Conservation (phyloP, 2,113 vertebrate species). For the Sterrhoptilus dennistouni region DNA sequence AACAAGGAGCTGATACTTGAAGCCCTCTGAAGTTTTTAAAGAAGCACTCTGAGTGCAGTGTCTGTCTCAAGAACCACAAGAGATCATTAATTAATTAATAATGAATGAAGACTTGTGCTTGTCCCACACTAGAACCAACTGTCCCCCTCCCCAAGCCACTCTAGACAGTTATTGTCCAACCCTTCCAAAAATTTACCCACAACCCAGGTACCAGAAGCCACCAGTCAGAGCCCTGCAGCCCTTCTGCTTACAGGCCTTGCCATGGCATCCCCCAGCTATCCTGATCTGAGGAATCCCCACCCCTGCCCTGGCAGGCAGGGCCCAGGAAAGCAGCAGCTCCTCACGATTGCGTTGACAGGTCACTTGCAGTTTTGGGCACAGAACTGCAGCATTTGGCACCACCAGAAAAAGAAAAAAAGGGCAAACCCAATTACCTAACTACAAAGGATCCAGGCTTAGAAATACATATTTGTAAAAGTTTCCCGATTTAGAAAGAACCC, state of each 20-base stretch:
- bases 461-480: background rate
- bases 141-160: background rate
- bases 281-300: background rate
- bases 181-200: background rate
- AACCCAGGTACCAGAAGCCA: background rate
- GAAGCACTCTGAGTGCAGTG: background rate
- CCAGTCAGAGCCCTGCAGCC: background rate
- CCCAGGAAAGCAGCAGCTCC: background rate
- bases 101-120: background rate
- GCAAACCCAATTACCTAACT: background rate
- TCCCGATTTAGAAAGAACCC: background rate
- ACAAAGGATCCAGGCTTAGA: background rate
- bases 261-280: background rate
- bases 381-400: background rate
- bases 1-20: background rate
- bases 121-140: background rate
- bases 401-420: background rate
- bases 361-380: background rate
- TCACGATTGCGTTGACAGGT: rapidly evolving
- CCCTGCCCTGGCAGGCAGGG: background rate
- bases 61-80: background rate
- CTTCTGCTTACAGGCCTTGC: background rate
- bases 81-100: background rate
- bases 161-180: background rate
- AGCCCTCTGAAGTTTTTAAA: background rate